Evolutionary conservation across 2,113 vertebrate species (phyloP).

Genomic region (Tilapia sparmanii): DNA sequence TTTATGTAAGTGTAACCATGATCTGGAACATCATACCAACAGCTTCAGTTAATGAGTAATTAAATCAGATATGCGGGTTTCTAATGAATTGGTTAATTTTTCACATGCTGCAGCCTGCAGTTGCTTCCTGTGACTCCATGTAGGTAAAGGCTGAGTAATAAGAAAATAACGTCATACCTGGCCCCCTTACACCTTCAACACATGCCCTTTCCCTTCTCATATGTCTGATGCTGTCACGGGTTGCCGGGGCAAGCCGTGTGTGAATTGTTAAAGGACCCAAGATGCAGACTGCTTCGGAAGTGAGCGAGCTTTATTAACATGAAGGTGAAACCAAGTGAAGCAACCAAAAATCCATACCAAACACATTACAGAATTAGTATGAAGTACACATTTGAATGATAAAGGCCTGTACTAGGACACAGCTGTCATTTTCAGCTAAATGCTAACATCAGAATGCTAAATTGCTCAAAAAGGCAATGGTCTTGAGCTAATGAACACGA

Average conservation of each 20-base stretch:
- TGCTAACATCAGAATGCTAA: neutral
- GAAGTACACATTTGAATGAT: neutral
- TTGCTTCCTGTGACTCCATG: neutral
- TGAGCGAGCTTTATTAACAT: neutral
- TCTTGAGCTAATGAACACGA: neutral
- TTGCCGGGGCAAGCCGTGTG: neutral
- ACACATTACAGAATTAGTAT: neutral
- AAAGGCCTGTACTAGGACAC: neutral
- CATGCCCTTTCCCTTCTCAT: neutral
- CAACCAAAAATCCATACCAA: neutral
- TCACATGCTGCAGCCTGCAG: neutral
- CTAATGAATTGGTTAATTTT: neutral
- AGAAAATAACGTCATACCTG: neutral
- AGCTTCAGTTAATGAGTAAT: neutral
- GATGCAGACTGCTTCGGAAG: neutral
- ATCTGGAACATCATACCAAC: neutral
- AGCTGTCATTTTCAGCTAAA: neutral
- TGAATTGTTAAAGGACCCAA: neutral
- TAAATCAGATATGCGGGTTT: neutral
- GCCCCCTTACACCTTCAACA: neutral
- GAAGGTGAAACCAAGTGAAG: neutral
- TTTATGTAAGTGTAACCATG: neutral
- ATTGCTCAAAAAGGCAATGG: neutral
- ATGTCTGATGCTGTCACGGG: neutral
- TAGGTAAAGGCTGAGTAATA: neutral